Percentiles rank a stretch among this genome's conserved stretches.
Evolutionary conservation across 2,888 invertebrate species (phyloP).

Genomic region (Baronia brevicornis): DNA sequence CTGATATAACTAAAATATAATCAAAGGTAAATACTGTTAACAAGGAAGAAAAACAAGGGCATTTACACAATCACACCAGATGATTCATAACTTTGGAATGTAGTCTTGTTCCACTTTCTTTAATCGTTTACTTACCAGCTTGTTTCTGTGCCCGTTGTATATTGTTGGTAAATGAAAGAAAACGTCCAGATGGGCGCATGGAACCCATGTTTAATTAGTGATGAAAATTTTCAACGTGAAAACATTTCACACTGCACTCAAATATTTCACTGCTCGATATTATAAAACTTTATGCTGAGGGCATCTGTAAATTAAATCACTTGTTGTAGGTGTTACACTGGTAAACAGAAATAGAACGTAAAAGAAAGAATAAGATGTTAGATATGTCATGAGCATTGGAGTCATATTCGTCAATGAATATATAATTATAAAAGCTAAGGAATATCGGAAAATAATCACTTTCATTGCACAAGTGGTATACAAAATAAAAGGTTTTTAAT

Average conservation of each 20-base stretch:
- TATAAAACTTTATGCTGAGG: conserved; percentile 32
- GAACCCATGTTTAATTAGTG: conserved; percentile 69
- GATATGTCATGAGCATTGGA: conserved; percentile 22
- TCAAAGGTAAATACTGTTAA: too few species aligned
- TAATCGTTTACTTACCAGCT: conserved; percentile 49
- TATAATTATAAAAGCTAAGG: too few species aligned
- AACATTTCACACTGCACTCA: conserved; percentile 36
- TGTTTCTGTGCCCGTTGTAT: conserved; percentile 75
- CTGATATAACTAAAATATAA: background rate
- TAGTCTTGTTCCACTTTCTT: conserved; percentile 18
- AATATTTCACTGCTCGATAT: conserved; percentile 14
- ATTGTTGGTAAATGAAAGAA: conserved; percentile 76
- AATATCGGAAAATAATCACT: too few species aligned
- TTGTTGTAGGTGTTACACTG: conserved; percentile 36
- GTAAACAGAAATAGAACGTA: conserved; percentile 50
- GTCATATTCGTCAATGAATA: conserved; percentile 18
- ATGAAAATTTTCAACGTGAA: conserved; percentile 34
- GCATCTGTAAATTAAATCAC: conserved; percentile 45
- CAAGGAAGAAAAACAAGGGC: conserved; percentile 34
- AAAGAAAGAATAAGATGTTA: conserved; percentile 41
- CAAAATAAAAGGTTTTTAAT: conserved; percentile 3
- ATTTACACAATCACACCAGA: conserved; percentile 26
- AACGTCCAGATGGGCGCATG: conserved; percentile 77
- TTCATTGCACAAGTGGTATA: conserved; percentile 15
- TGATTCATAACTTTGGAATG: conserved; percentile 44